Base-by-base conservation (phyloP, 64 coral and sea anemone species). In the Stichodactyla helianthus region DNA sequence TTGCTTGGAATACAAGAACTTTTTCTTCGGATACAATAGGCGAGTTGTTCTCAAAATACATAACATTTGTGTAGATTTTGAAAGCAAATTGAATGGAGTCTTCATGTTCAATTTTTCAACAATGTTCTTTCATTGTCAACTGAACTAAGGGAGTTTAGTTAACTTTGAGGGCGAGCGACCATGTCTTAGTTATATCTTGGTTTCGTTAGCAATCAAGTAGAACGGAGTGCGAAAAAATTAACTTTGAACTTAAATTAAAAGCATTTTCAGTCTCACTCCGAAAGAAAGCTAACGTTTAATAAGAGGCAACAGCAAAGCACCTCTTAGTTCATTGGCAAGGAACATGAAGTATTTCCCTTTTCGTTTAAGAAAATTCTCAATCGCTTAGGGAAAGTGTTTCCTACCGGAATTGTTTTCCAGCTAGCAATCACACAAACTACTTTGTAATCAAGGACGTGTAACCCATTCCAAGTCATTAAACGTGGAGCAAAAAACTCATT, bases 11-110 rank as follows among this genome's bases (percentile, higher is more conserved):
- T 88, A 97, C 94, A 97, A 97, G 94, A 97, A 92, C 71, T 83
- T 97, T 89, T 92, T 83, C 85, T 86, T 68, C 58, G 25, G 54
- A 44, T 81, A 93, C 91, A 97, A 97, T 97, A 84, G 86, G 52
- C 65, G 64, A 64, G 88, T 97, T 93, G 86, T 89, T 77, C 70
- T 80, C 87, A 89, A 89, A 86, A 89, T 91, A 90, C 88, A 90
- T 87, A 89, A 97, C 94, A 97, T 87, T 97, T 84, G 88, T 77
- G 61, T 71, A n/a, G 77, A 87, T 93, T 97, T 97, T 86, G 67
- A 92, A 92, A 87, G 87, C 59, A 52, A 95, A 89, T 95, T 95
- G 83, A 93, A 97, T 89, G 91, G 94, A 93, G 88, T 93, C 88
- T 90, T 83, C 91, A 61, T 92, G 91, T 65, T 87, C 88, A 89